Conservation (phyloP, 2,797 vertebrate species). For the Gorsachius magnificus region DNA sequence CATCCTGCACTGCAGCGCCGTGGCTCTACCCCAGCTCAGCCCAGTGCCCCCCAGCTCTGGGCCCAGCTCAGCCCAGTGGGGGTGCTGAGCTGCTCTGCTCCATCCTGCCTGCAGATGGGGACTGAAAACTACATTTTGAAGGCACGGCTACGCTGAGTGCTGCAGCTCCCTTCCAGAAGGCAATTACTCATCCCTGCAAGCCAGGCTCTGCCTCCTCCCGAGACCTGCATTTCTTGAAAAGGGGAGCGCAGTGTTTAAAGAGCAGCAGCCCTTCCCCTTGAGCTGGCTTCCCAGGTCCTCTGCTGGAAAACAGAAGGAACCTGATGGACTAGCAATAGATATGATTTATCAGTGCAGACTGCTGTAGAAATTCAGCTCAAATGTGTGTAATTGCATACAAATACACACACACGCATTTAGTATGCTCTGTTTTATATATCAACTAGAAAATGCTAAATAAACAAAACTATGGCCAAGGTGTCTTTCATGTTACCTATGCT, state of each 20-base stretch:
- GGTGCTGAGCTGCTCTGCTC: conserved; percentile 44
- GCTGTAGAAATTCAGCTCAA: not conserved
- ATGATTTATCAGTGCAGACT: not conserved
- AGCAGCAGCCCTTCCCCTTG: not conserved
- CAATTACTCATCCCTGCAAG: not conserved
- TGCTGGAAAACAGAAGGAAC: not conserved
- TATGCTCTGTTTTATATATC: not conserved
- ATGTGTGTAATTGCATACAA: not conserved
- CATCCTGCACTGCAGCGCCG: not conserved
- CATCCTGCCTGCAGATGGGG: conserved; percentile 61
- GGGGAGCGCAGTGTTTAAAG: not conserved
- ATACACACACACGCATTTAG: not conserved
- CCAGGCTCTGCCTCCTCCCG: not conserved
- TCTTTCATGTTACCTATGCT: not conserved
- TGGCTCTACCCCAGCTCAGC: not conserved
- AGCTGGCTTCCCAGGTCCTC: not conserved
- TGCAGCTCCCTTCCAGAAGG: not conserved
- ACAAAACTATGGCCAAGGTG: not conserved
- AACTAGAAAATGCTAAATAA: not conserved
- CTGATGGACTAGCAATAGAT: not conserved
- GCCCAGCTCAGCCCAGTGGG: not conserved
- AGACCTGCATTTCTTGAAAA: not conserved
- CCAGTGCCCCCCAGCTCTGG: not conserved
- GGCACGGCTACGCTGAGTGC: not conserved
- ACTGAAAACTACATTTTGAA: conserved; percentile 45